A percentile compares a stretch with the other conserved stretches of the same genome.
phyloP scores from a whole-genome alignment of 2,113 vertebrate species.

The Sakesphorus luctuosus region DNA sequence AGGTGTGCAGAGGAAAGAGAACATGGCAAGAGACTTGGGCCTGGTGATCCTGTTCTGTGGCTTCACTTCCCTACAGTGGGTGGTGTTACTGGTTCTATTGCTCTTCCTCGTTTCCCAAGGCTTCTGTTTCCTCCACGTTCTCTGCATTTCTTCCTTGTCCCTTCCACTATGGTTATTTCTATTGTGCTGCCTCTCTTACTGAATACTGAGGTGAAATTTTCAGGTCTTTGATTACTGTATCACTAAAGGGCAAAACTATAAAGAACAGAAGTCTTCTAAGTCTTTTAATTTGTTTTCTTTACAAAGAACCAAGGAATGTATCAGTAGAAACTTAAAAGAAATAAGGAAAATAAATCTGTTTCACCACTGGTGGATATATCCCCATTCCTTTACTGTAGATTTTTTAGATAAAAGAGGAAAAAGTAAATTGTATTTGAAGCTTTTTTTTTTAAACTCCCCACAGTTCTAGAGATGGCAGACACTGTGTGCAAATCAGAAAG shows the following conservation, averaged over 20 bases:
- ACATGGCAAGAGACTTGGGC: neutral
- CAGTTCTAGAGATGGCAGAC: neutral
- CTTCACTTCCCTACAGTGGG: neutral
- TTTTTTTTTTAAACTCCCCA: neutral
- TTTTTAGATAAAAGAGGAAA: neutral
- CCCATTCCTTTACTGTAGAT: neutral
- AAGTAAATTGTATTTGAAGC: neutral
- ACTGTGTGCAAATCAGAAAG: neutral
- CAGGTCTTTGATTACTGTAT: neutral
- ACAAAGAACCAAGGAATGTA: neutral
- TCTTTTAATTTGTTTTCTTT: neutral
- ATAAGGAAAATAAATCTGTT: neutral
- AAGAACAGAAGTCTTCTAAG: neutral
- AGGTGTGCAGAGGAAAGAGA: neutral
- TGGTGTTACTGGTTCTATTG: neutral
- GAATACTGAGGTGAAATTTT: neutral
- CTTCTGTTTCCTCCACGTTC: neutral
- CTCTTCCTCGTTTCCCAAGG: neutral
- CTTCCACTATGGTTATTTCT: neutral
- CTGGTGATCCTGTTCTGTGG: neutral
- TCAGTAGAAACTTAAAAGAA: conserved; percentile 10
- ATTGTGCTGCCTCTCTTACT: neutral
- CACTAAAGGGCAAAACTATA: neutral
- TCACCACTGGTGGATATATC: neutral
- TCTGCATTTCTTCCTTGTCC: neutral